Base-by-base conservation (phyloP, 2,888 invertebrate genomes). In the Parnassius orleans region DNA sequence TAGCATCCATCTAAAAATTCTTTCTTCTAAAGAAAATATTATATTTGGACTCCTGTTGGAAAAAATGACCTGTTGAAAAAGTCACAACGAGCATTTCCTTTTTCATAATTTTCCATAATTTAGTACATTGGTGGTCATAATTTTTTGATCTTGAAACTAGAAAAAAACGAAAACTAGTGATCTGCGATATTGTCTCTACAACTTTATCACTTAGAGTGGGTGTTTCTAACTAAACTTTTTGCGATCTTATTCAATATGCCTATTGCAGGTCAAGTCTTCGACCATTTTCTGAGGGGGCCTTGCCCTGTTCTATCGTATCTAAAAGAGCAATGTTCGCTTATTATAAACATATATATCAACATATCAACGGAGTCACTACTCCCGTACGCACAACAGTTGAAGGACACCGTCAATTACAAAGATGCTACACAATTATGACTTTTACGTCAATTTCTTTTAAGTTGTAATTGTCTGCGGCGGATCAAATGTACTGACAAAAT, bases 311-410 rank as follows among this genome's bases (percentile, higher is more conserved):
- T 55, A 61, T 56, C 60, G 19, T 51, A 58, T 62, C 57, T 12
- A 10, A 15, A 11, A 54, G 62, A 51, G 58, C 62, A 62, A 62
- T 3, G 58, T 50, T n/a, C 62, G 50, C 24, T 50, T 48, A 50
- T 9, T 54, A 50, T 62, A 62, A 62, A 62, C 58, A 62, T 62
- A 43, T 33, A 57, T 42, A 33, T 54, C 50, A 44, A 48, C 19
- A 57, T 42, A 33, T 54, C 50, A 44, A 48, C 19, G 47, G 58
- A 58, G 62, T 62, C 62, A 62, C 58, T 62, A 62, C 53, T 44
- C 62, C 44, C 54, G 57, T 57, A 57, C 50, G n/a, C 50, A 52
- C 33, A 54, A 44, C 43, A 10, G 10, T 15, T 42, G 2, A 41
- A 12, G 43, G 14, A 9, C 15, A 52, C 19, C 14, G 24, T 14